A percentile compares a stretch with the other conserved stretches of the same genome.
phyloP scores from a whole-genome alignment of 2,113 vertebrate species.

The Azemiops feae region DNA sequence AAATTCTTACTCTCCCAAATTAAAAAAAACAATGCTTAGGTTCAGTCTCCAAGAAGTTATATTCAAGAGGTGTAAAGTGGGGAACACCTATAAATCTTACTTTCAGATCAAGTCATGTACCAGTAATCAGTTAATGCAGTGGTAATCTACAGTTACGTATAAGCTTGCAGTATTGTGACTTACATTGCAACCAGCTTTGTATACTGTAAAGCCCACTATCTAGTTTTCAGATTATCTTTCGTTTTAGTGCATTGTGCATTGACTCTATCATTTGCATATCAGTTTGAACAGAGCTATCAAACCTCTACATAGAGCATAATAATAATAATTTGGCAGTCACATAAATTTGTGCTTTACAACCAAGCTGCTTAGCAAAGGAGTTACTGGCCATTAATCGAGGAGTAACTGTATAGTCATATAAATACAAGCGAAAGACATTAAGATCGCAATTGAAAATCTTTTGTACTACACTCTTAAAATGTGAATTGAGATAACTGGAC shows the following conservation, averaged over 20 bases:
- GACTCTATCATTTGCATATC: background rate
- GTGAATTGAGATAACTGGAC: background rate
- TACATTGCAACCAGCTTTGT: background rate
- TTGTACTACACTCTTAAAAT: background rate
- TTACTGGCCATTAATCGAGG: background rate
- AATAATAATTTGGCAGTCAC: background rate
- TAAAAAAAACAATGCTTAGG: no score
- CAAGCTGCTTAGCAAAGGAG: background rate
- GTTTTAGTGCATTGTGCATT: background rate
- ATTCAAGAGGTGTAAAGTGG: no score
- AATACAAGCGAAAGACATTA: background rate
- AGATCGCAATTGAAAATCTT: background rate
- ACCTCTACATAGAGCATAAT: no score
- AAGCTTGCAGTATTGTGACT: background rate
- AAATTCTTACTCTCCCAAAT: no score
- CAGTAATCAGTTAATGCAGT: no score
- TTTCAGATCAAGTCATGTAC: no score
- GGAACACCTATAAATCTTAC: no score
- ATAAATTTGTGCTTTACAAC: background rate
- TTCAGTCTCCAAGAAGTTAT: no score
- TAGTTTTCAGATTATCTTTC: background rate
- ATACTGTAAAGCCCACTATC: background rate
- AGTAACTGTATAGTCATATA: background rate
- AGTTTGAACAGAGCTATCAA: background rate
- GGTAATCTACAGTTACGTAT: background rate